A percentile compares a stretch with the other conserved stretches of the same genome.
phyloP scores from a whole-genome alignment of 2,888 invertebrate genomes.

The Clivina fossor region DNA sequence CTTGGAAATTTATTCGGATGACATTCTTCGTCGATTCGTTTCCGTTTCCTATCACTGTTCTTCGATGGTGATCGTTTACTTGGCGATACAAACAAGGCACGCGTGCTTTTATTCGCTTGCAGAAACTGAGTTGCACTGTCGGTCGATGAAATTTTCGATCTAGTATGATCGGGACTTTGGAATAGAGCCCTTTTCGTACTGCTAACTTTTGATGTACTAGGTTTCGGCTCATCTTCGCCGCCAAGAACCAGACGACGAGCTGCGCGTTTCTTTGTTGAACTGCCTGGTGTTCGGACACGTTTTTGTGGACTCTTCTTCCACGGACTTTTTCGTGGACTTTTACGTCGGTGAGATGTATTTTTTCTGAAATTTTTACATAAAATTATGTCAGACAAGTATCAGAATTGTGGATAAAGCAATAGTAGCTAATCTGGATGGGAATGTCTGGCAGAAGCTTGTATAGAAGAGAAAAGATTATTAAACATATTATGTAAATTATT shows the following conservation, averaged over 20 bases:
- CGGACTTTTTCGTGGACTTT: slow-evolving; percentile 48
- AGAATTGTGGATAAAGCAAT: too few relatives aligned
- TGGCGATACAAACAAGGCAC: slow-evolving; percentile 68
- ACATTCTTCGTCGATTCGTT: slow-evolving; percentile 53
- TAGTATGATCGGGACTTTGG: slow-evolving; percentile 62
- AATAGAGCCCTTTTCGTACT: slow-evolving; percentile 70
- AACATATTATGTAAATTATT: neutral
- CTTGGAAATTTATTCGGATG: slow-evolving; percentile 56
- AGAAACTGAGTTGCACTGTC: slow-evolving; percentile 55
- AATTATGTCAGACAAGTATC: too few relatives aligned
- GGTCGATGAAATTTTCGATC: slow-evolving; percentile 48
- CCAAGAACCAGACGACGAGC: slow-evolving; percentile 55
- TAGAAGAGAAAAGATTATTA: too few relatives aligned
- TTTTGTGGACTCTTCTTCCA: slow-evolving; percentile 56
- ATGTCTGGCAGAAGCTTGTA: too few relatives aligned
- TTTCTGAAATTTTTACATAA: too few relatives aligned
- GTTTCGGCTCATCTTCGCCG: slow-evolving; percentile 49
- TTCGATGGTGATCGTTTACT: slow-evolving; percentile 38
- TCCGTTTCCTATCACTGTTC: slow-evolving; percentile 54
- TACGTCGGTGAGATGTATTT: slow-evolving; percentile 36
- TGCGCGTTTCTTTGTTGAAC: slow-evolving; percentile 53
- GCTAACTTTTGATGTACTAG: slow-evolving; percentile 37
- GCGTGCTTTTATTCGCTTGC: slow-evolving; percentile 57
- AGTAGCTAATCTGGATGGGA: too few relatives aligned
- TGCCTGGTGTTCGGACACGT: slow-evolving; percentile 58